These are phyloP conservation scores for Tribolium madens DNA, from an alignment of 1,140 invertebrate species.

Conservation along the genomic window DNA sequence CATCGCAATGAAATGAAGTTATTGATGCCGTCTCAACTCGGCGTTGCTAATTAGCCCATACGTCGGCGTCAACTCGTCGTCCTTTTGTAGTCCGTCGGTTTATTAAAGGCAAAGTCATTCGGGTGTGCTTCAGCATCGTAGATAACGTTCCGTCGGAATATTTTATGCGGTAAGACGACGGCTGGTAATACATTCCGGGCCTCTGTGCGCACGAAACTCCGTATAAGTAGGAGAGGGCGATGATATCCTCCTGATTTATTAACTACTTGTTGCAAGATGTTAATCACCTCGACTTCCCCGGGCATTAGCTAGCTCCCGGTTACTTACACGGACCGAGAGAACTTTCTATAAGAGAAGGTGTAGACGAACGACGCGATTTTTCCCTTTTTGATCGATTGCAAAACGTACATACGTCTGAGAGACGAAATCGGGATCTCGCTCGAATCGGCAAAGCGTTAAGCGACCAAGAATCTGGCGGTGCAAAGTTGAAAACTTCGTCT, in stretches of 20 bases:
- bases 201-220: constrained; percentile 40
- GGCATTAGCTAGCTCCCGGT: constrained; percentile 34
- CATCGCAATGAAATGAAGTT: not conserved
- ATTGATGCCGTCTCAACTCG: not conserved
- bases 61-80: not conserved
- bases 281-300: constrained; percentile 52
- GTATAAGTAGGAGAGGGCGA: constrained; percentile 50
- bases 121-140: constrained; percentile 5
- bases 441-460: not conserved
- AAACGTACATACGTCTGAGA: constrained; percentile 4
- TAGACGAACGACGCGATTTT: constrained; percentile 2
- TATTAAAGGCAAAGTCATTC: constrained; percentile 21
- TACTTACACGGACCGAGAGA: constrained; percentile 16
- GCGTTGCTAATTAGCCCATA: constrained; percentile 1
- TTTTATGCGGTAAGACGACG: constrained; percentile 36
- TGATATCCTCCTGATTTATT: constrained; percentile 57
- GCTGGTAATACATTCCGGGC: constrained; percentile 36
- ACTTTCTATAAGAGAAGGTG: not conserved
- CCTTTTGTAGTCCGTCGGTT: constrained; percentile 1
- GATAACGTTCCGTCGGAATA: constrained; percentile 21
- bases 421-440: not conserved
- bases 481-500: constrained; percentile 40
- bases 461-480: constrained; percentile 14
- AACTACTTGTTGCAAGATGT: constrained; percentile 57
- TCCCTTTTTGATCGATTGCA: not conserved